A percentile compares a stretch with the other conserved stretches of the same genome.
phyloP scores from a whole-genome alignment of 2,113 vertebrate species.

The Pangasianodon gigas region DNA sequence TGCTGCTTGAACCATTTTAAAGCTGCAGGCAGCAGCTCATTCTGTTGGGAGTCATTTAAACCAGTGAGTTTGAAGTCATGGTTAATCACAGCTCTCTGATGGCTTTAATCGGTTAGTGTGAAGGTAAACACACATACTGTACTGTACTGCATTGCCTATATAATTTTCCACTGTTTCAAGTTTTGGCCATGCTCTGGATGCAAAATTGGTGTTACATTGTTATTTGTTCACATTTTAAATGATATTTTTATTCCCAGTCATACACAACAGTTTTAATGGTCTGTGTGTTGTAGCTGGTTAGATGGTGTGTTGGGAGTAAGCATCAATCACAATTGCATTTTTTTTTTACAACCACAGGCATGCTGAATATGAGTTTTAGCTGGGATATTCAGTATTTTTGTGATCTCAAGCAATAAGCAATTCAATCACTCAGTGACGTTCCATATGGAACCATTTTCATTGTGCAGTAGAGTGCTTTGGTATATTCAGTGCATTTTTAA shows the following conservation, averaged over 20 bases:
- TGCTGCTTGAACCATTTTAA: constrained; percentile 9
- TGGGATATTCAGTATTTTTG: neutral
- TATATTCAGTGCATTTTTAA: constrained; percentile 16
- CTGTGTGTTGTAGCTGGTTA: neutral
- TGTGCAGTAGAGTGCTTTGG: neutral
- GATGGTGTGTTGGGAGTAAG: neutral
- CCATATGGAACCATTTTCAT: neutral
- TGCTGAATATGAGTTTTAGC: neutral
- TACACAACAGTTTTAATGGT: neutral
- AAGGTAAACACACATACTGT: constrained; percentile 18
- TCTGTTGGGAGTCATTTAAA: constrained; percentile 12
- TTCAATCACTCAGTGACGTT: neutral
- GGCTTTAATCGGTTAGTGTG: neutral
- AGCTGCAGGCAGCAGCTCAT: neutral
- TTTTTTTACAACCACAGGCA: neutral
- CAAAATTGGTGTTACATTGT: neutral
- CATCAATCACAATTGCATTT: neutral
- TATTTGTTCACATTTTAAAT: neutral
- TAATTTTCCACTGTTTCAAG: neutral
- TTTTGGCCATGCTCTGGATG: neutral
- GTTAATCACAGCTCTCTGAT: constrained; percentile 6
- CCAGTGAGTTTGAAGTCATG: neutral
- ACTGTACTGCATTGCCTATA: neutral
- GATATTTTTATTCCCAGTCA: neutral
- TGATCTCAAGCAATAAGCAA: neutral